Conservation (phyloP, 2,797 vertebrate genomes). For the Benthosema pterotum region DNA sequence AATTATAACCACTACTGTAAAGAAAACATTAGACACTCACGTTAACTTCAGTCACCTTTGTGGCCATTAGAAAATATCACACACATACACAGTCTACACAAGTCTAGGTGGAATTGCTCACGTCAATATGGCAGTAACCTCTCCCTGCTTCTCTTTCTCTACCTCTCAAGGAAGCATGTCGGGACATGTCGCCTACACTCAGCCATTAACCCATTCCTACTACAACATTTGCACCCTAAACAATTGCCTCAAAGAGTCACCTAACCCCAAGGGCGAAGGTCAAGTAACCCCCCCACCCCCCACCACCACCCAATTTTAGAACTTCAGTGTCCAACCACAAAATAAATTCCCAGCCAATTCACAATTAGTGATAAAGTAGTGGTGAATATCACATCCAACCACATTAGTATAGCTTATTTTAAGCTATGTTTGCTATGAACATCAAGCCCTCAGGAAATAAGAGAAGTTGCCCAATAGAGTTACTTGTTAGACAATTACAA, state of each 20-base stretch:
- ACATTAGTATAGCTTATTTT: slow-evolving; percentile 30
- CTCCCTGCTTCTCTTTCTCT: slow-evolving; percentile 49
- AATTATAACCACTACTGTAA: background rate
- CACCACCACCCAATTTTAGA: no score
- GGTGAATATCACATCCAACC: slow-evolving; percentile 1
- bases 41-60: background rate
- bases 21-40: background rate
- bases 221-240: slow-evolving; percentile 60
- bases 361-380: slow-evolving; percentile 22
- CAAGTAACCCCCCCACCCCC: slow-evolving; percentile 66
- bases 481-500: slow-evolving; percentile 4
- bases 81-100: slow-evolving; percentile 33
- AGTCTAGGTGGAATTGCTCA: slow-evolving; percentile 41
- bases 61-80: slow-evolving; percentile 16
- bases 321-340: slow-evolving; percentile 40
- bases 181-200: slow-evolving; percentile 72
- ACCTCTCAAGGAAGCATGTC: slow-evolving; percentile 69
- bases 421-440: slow-evolving; percentile 6
- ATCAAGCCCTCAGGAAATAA: background rate
- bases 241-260: slow-evolving; percentile 74
- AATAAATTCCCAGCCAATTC: slow-evolving; percentile 31
- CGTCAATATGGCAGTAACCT: slow-evolving; percentile 58
- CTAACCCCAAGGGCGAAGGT: slow-evolving; percentile 78
- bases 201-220: slow-evolving; percentile 72
- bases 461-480: slow-evolving; percentile 1